Evolutionary conservation across 1,140 invertebrate species (phyloP), one percentile per base, ranked within the genome.

Genomic region (Penaeus japonicus): DNA sequence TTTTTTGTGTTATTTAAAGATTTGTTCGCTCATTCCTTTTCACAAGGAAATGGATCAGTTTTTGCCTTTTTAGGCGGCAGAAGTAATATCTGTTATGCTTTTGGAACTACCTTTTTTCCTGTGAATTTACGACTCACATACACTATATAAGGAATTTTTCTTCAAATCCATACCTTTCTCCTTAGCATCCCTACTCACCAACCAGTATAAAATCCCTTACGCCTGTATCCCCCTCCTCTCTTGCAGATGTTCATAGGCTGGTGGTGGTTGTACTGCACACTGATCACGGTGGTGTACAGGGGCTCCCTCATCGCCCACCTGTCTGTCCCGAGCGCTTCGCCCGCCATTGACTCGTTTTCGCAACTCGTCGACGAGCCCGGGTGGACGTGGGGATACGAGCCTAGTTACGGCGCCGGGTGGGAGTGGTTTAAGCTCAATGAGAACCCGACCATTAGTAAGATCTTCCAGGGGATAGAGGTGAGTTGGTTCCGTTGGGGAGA

Each of bases 201-300:
- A 3, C 32, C 65, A n/a, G 24, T n/a, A 73, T 70, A 22, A 18
- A n/a, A n/a, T 5, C 4, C 24, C 65, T n/a, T n/a, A 17, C 24
- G 12, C 30, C 17, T 27, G 32, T 30, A 32, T 27, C 78, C 20
- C 47, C 84, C 22, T 35, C 32, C 53, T 32, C 27, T 20, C 35
- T 15, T 24, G 2, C 89, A 90, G 89, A 85, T 89, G 75, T 80
- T 90, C 75, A 57, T 90, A 0, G 80, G 80, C 20, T 90, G 73
- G 79, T 90, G 89, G 89, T 89, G 89, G 89, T 27, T 90, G 88
- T 90, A 54, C 81, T 89, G 88, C 54, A 77, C 81, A 4, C 55
- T 90, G n/a, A 53, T 90, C 54, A 85, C 84, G 30, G 70, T 82
- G 4, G 85, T 65, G 24, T 90, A 90, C 89, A 80, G 75, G 15